Base-by-base conservation (phyloP, 2,113 vertebrate genomes). In the Blennius ocellaris region DNA sequence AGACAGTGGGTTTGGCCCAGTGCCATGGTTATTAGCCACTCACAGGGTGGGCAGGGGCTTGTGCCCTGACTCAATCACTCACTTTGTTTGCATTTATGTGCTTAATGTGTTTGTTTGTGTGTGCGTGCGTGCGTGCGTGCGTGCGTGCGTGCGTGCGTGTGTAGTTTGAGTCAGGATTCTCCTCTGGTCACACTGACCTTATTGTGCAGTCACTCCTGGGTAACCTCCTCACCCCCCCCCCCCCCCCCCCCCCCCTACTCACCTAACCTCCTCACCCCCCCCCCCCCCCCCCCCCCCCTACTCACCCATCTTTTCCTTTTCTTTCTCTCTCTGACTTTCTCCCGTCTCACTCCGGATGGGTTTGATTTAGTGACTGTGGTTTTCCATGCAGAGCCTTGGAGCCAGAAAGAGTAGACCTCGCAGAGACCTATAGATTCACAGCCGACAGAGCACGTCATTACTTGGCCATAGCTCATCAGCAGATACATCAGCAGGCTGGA, bases 1-100 rank as follows among this genome's bases (percentile, higher is more conserved):
- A 95, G 94, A 94, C 94, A 87, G 94, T 93, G 94, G 94, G 93
- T 95, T 95, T 94, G 95, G 94, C 90, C 0, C 47, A 41, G 21
- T 6, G 91, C 95, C 95, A 92, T 59, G 60, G 69, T 90, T 92
- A 92, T 89, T 84, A 90, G 82, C 88, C 89, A 91, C 92, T 91
- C 82, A 82, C 72, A 89, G 90, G 92, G 87, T 84, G 85, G 83
- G 78, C 87, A 88, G 62, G 80, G 87, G 90, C 84, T 85, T 77
- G 71, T 69, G 76, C 79, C 75, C 83, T 56, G 69, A 88, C 79
- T 91, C 86, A 89, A 84, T 90, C 86, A 75, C 80, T 87, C 15
- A 62, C 83, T 73, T 70, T 86, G 85, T 87, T 80, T 78, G 90
- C 81, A 65, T 81, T 82, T 85, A 79, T 78, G 82, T 69, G 55